A percentile compares a stretch with the other conserved stretches of the same genome.
Conservation (phyloP, 2,797 vertebrate species). For the Anguilla megastoma region DNA sequence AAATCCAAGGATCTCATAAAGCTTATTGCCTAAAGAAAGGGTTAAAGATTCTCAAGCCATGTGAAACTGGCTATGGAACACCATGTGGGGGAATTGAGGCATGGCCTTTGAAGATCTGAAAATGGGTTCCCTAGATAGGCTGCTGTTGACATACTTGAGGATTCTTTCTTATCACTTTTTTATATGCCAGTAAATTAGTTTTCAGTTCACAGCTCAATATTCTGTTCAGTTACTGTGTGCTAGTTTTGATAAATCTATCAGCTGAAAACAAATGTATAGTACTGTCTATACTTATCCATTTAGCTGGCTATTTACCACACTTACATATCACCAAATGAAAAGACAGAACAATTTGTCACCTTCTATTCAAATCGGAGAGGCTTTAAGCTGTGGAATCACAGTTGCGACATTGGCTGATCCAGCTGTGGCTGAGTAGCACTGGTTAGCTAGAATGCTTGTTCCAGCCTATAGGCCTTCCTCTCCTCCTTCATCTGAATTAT, state of each 20-base stretch:
- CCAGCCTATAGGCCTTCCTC: too few species aligned
- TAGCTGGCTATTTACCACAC: neutral
- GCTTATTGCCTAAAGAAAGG: neutral
- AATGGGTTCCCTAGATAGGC: neutral
- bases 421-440: neutral
- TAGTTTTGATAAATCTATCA: neutral
- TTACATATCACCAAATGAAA: neutral
- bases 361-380: neutral
- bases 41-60: neutral
- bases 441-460: neutral
- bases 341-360: neutral
- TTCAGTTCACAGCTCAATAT: neutral
- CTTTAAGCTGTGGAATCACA: neutral
- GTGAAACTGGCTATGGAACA: neutral
- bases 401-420: neutral
- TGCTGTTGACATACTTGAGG: neutral
- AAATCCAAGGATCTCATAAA: neutral
- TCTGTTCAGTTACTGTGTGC: neutral
- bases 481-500: neutral
- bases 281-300: neutral
- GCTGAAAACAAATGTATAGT: neutral
- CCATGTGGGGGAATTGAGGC: neutral
- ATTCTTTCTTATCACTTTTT: neutral
- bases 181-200: neutral
- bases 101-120: neutral